Base-by-base conservation (phyloP, 1,140 invertebrate species). In the Megathymus violae region DNA sequence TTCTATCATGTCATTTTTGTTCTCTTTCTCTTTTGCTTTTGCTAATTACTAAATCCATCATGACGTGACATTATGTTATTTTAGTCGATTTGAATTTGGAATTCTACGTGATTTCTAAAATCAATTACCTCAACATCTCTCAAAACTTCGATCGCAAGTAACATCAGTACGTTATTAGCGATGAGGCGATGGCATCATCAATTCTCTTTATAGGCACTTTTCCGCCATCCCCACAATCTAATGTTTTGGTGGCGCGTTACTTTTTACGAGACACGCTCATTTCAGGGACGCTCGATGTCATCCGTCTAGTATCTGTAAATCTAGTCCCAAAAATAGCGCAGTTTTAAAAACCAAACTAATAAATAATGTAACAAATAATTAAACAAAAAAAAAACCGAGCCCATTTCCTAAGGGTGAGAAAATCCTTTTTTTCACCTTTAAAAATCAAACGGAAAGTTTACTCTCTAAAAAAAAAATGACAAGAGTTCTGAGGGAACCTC, bases 181-280 rank as follows among this genome's bases (percentile, higher is more conserved):
- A 56, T 65, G 69, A 52, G 54, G 62, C 64, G 64, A 73, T 66
- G 63, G 50, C 9, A 59, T 74, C 78, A 86, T 86, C 82, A 86
- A 83, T 83, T 81, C 76, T 64, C 74, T 83, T 85, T 85, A 85
- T 86, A 71, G 82, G 73, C 77, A 79, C 74, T 82, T 80, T 80
- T 77, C 75, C 62, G 67, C 78, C 81, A 75, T 82, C 76, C 62
- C 67, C 81, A 82, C 82, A 85, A 88, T 85, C 80, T 69, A 48
- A 67, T 69, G 64, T 68, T 58, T 66, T 68, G 74, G 76, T 60
- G 56, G 62, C 63, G 59, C 78, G 72, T 88, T 80, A 86, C 83
- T 85, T 88, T 88, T 88, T 86, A 88, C 64, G 82, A 80, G 67
- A 62, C 69, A 66, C 74, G 68, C 83, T 88, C 85, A 88, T 86